Percentiles rank a stretch among this genome's conserved stretches.
Conservation (phyloP, 2,888 invertebrate genomes). For the Ptilodon capucinus region DNA sequence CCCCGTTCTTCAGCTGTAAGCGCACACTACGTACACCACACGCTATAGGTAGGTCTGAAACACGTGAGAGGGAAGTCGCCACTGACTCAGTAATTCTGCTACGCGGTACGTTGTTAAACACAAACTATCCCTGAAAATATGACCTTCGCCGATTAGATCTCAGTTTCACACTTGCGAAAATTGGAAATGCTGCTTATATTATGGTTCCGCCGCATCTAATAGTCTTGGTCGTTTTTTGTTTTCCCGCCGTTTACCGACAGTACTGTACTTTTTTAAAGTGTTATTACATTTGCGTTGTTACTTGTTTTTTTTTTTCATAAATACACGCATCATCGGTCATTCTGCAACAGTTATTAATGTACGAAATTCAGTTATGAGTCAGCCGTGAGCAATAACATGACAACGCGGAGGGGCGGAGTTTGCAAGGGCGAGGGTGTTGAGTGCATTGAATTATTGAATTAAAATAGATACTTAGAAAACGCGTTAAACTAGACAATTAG, state of each 20-base stretch:
- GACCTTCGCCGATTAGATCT: background rate
- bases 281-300: background rate
- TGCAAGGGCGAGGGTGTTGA: constrained; percentile 13
- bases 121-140: background rate
- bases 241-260: constrained; percentile 33
- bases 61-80: constrained; percentile 59
- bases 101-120: constrained; percentile 29
- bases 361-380: constrained; percentile 17
- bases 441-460: constrained; percentile 5
- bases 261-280: constrained; percentile 15
- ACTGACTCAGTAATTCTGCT: constrained; percentile 62
- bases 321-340: constrained; percentile 7
- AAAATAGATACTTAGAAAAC: background rate
- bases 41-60: constrained; percentile 68
- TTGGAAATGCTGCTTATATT: background rate
- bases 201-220: background rate
- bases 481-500: background rate
- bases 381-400: constrained; percentile 15
- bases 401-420: constrained; percentile 15
- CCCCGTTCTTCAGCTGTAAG: constrained; percentile 63
- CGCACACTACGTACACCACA: constrained; percentile 56
- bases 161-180: background rate
- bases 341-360: constrained; percentile 8
- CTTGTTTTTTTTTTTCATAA: constrained; percentile 21
- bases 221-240: constrained; percentile 6